Base-by-base conservation (phyloP, 92 coral and sea anemone species). In the Paramuricea clavata region DNA sequence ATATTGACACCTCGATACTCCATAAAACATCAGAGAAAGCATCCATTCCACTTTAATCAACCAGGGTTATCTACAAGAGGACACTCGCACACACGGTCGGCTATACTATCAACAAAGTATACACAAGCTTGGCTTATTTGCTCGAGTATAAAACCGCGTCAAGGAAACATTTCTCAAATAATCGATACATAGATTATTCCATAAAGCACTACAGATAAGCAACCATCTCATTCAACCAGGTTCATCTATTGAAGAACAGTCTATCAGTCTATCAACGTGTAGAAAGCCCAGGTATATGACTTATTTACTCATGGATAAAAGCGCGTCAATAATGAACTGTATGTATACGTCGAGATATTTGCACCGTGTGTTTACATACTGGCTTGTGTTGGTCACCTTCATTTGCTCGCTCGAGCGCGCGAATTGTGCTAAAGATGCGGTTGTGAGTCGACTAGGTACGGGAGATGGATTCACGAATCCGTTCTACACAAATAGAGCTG, bases 381-480 rank as follows among this genome's bases (percentile, higher is more conserved):
- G 67, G 49, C 15, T 50, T n/a, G 32, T 49, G 15, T 50, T 30
- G 27, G 69, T 52, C 23, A 12, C 43, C n/a, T 8, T 76, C 5
- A 15, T 54, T 49, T 54, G 41, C 49, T 49, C 49, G 43, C 25
- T 25, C 8, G 47, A 32, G 26, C 28, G 12, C 26, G 43, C 32
- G 6, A 11, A 28, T 16, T 26, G 64, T 35, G 69, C 82, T 9
- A n/a, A 41, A 1, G 60, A 19, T 4, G 41, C 12, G 17, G 67
- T 17, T 27, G 82, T 76, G 26, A 50, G 47, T 39, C 82, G 82
- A 31, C 22, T 0, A 1, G 35, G 35, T 11, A 2, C 30, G 43
- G 82, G 82, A 30, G 82, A 76, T 42, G 13, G 21, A 52, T 76
- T 76, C 47, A 30, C 82, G 82, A 76, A 76, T 39, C 82, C 82